phyloP scores from a whole-genome alignment of 2,113 vertebrate genomes.

The Tursiops truncatus region DNA sequence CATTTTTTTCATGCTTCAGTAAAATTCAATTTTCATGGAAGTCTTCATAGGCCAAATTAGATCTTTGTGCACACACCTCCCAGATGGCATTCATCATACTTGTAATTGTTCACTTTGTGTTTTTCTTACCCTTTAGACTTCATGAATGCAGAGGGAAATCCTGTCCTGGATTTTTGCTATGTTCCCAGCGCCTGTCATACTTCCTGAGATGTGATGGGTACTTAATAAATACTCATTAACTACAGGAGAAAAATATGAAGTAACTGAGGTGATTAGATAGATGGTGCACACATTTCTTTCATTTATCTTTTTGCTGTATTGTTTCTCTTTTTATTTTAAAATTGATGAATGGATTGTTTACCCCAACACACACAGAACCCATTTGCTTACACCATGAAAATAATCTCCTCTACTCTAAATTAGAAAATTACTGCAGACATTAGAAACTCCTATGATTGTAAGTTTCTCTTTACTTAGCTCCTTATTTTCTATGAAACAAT shows the following conservation, averaged over 20 bases:
- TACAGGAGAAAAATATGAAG: not conserved
- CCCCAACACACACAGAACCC: not conserved
- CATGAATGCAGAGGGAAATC: not conserved
- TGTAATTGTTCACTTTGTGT: not conserved
- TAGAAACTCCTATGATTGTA: not conserved
- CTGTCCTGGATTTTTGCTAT: not conserved
- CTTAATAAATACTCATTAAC: not conserved
- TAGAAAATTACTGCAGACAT: not conserved
- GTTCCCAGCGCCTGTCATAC: not conserved
- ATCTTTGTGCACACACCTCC: not conserved
- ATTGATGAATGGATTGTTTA: not conserved
- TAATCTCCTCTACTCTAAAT: not conserved
- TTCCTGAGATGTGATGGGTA: not conserved
- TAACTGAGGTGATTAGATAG: not conserved
- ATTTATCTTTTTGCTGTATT: not conserved
- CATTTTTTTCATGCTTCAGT: not conserved
- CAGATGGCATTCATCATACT: not conserved
- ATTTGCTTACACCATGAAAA: not conserved
- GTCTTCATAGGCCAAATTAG: not conserved
- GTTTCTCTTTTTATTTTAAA: constrained; percentile 21
- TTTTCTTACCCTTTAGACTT: not conserved
- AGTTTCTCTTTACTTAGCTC: not conserved
- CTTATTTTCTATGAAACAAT: not conserved
- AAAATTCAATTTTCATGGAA: constrained; percentile 12
- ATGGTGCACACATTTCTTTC: not conserved